Conservation (phyloP, 2,888 invertebrate species). For the Meganola albula region DNA sequence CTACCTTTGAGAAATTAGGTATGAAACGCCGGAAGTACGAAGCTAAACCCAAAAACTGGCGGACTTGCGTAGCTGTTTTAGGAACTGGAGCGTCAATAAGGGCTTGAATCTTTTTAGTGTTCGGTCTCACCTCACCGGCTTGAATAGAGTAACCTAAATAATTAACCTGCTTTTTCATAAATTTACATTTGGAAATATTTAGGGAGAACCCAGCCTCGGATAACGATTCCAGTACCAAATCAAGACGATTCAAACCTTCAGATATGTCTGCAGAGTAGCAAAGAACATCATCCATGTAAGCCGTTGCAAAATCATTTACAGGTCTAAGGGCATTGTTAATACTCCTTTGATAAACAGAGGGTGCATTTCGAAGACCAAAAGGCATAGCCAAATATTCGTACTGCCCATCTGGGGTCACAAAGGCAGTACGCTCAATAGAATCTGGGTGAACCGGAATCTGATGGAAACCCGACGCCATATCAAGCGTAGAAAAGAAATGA, state of each 20-base stretch:
- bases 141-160: background rate
- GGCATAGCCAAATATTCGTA: slow-evolving; percentile 25
- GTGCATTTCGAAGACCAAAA: slow-evolving; percentile 21
- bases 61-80: background rate
- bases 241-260: background rate
- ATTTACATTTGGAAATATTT: background rate
- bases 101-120: slow-evolving; percentile 1
- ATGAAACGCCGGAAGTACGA: background rate
- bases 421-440: slow-evolving; percentile 14
- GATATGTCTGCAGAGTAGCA: background rate
- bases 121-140: background rate
- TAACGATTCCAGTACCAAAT: background rate
- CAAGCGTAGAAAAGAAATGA: slow-evolving; percentile 20
- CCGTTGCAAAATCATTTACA: background rate
- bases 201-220: background rate
- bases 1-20: background rate
- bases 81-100: background rate
- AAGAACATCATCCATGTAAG: slow-evolving; percentile 1
- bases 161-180: background rate
- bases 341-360: background rate
- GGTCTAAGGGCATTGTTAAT: background rate
- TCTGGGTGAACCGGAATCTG: slow-evolving; percentile 23
- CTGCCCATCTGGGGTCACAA: slow-evolving; percentile 18
- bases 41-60: background rate
- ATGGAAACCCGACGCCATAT: slow-evolving; percentile 28